phyloP scores from a whole-genome alignment of 1,140 invertebrate genomes.

The Pseudomyrmex sp. region DNA sequence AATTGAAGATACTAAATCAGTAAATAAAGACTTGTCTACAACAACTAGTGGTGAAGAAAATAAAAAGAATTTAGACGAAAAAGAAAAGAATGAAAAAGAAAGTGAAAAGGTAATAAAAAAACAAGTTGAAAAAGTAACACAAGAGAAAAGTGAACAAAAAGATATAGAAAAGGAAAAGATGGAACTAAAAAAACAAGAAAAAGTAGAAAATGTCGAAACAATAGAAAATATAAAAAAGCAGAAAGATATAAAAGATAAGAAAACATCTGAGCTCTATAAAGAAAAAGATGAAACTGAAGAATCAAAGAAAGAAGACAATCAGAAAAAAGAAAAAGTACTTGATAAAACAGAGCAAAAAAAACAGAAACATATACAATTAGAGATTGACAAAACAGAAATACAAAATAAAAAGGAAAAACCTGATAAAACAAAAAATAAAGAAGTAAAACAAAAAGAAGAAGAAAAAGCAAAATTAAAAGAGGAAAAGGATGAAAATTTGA shows the following conservation, averaged over 20 bases:
- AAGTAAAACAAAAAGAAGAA: conserved; percentile 42
- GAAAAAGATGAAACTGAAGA: conserved; percentile 53
- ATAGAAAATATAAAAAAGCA: conserved; percentile 28
- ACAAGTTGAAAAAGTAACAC: neutral
- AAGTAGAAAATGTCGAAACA: conserved; percentile 58
- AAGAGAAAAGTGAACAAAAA: conserved; percentile 56
- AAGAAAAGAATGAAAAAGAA: conserved; percentile 64
- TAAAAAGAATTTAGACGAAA: conserved; percentile 60
- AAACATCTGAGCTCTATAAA: conserved; percentile 55
- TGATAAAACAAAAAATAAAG: conserved; percentile 34
- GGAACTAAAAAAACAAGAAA: conserved; percentile 60
- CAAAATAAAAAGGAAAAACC: conserved; percentile 9
- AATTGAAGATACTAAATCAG: conserved; percentile 8
- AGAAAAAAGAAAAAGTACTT: conserved; percentile 49
- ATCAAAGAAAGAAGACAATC: conserved; percentile 51
- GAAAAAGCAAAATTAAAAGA: conserved; percentile 49
- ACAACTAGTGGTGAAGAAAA: conserved; percentile 44
- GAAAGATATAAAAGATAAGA: conserved; percentile 36
- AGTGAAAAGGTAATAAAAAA: conserved; percentile 3
- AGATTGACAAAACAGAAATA: conserved; percentile 58
- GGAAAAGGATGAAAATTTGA: conserved; percentile 51
- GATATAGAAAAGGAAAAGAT: conserved; percentile 46
- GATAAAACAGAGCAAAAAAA: conserved; percentile 36
- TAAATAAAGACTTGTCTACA: conserved; percentile 54
- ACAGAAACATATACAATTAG: conserved; percentile 51